Conservation (phyloP, 2,113 vertebrate species). For the Natator depressus region DNA sequence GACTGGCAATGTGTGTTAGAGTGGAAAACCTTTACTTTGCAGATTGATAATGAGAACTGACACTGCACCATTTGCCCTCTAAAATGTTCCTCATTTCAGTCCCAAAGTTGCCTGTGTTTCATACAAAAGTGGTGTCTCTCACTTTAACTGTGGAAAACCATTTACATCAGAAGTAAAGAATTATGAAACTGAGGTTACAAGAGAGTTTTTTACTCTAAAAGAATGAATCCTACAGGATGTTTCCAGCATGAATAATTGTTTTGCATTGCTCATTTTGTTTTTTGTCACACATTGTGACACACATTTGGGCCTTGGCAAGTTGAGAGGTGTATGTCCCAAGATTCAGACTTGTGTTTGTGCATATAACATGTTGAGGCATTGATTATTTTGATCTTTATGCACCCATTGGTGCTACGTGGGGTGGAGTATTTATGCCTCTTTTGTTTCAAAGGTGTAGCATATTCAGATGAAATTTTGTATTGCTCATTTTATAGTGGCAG, state of each 20-base stretch:
- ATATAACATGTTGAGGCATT: fast-evolving
- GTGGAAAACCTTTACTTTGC: neutral
- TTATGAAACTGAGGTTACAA: neutral
- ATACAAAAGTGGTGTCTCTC: neutral
- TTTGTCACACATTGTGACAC: neutral
- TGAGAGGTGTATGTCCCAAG: neutral
- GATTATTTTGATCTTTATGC: neutral
- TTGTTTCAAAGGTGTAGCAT: neutral
- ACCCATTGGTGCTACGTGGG: neutral
- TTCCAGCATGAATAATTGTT: neutral
- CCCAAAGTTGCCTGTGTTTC: conserved; percentile 2
- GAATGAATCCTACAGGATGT: neutral
- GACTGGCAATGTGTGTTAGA: neutral
- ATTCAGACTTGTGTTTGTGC: fast-evolving
- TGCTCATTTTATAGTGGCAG: neutral
- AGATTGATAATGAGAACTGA: neutral
- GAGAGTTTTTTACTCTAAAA: neutral
- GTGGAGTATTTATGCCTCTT: neutral
- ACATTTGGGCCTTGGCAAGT: neutral
- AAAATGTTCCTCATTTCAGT: neutral
- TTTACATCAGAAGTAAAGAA: conserved; percentile 18
- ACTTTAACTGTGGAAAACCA: neutral
- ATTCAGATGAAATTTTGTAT: fast-evolving
- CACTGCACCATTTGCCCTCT: neutral
- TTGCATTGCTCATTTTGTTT: neutral